Evolutionary conservation across 2,113 vertebrate species (phyloP).

Genomic region (Nettapus auritus): DNA sequence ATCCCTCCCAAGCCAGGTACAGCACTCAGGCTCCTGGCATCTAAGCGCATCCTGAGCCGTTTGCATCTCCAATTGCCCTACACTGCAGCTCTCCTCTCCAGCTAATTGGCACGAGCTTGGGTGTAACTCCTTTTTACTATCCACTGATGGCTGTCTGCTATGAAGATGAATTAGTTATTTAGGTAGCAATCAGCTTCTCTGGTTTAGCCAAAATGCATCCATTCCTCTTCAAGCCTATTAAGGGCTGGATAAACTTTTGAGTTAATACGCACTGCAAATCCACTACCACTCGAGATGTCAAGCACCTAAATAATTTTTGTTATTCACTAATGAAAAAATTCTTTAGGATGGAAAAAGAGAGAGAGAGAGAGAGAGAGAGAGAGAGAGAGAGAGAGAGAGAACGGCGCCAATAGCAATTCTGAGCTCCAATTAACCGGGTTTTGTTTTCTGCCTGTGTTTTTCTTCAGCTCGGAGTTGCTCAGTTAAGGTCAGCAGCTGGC

Average conservation of each 20-base stretch:
- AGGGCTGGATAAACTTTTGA: conserved; percentile 49
- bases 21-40: background rate
- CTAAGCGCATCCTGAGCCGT: background rate
- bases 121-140: conserved; percentile 37
- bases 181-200: conserved; percentile 70
- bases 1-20: background rate
- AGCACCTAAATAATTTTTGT: conserved; percentile 65
- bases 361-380: no score
- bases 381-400: background rate
- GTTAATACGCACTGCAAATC: conserved; percentile 71
- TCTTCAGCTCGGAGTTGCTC: conserved; percentile 56
- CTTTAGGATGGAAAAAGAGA: conserved; percentile 5
- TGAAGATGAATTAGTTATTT: conserved; percentile 77
- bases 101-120: conserved; percentile 70
- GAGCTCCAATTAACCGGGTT: conserved; percentile 70
- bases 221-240: conserved; percentile 78
- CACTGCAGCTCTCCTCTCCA: conserved; percentile 16
- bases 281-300: conserved; percentile 43
- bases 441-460: conserved; percentile 59
- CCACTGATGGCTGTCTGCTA: conserved; percentile 54
- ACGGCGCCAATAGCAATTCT: conserved; percentile 10
- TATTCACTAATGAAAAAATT: conserved; percentile 73
- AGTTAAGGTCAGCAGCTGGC: conserved; percentile 57
- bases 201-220: conserved; percentile 67
- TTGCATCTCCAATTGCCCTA: background rate